phyloP scores from a whole-genome alignment of 2,113 vertebrate genomes.

The Eupsittula cactorum region DNA sequence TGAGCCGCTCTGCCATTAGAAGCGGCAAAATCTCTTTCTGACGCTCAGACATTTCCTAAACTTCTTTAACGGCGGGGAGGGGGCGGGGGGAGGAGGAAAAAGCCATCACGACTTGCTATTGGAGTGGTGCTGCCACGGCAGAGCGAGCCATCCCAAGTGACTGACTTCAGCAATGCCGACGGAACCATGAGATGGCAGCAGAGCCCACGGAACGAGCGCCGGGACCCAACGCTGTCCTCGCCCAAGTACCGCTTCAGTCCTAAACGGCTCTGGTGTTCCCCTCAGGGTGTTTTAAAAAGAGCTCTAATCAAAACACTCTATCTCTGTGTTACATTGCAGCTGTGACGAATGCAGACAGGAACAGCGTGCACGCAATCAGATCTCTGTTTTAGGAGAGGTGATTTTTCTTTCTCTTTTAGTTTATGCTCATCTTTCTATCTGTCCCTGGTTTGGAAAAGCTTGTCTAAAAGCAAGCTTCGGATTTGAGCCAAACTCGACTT shows the following conservation, averaged over 20 bases:
- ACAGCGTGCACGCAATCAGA: background rate
- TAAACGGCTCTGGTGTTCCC: accelerated
- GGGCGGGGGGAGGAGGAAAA: background rate
- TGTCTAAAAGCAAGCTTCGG: background rate
- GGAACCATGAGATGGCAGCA: constrained; percentile 26
- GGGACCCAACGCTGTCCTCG: no score
- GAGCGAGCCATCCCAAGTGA: accelerated
- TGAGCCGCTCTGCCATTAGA: background rate
- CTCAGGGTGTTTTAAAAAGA: background rate
- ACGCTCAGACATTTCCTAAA: background rate
- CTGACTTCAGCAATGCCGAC: accelerated
- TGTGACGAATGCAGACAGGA: background rate
- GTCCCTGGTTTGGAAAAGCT: background rate
- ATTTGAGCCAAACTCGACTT: background rate
- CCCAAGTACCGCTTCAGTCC: background rate
- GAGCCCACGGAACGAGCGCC: background rate
- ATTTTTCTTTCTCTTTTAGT: background rate
- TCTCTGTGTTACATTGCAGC: accelerated
- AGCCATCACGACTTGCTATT: background rate
- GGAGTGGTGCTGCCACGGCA: accelerated
- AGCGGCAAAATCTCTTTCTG: background rate
- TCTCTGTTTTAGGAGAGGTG: accelerated
- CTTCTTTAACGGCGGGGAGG: no score
- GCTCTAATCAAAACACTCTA: background rate
- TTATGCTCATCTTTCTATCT: no score